These are phyloP conservation scores for Paracyclopina nana DNA, from an alignment of 1,140 invertebrate genomes.

Conservation along the genomic window DNA sequence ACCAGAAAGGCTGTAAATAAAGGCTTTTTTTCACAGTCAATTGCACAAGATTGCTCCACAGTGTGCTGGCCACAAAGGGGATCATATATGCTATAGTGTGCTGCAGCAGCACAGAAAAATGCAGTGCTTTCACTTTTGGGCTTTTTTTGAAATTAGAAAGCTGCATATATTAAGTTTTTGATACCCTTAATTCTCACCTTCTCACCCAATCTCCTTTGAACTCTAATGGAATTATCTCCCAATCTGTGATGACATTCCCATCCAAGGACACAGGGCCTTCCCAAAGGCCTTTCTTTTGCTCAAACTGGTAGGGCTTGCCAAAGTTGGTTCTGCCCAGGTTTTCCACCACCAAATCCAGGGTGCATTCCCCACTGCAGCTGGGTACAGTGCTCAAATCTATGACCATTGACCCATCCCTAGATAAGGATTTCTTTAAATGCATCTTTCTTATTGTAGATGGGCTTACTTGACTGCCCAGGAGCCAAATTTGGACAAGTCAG, in stretches of 20 bases:
- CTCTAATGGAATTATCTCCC: neutral
- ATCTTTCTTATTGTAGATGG: neutral
- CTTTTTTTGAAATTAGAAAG: too few species aligned
- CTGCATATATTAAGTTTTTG: too few species aligned
- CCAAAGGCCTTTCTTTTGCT: constrained; percentile 30
- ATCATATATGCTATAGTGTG: too few species aligned
- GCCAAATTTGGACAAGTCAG: constrained; percentile 8
- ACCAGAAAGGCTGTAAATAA: too few species aligned
- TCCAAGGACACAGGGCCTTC: constrained; percentile 2
- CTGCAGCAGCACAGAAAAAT: too few species aligned
- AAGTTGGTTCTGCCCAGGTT: constrained; percentile 37
- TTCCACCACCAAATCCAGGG: constrained; percentile 36
- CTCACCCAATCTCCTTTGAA: neutral
- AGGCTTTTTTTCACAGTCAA: too few species aligned
- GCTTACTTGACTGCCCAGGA: constrained; percentile 6
- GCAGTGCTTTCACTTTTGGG: too few species aligned
- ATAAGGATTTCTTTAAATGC: constrained; percentile 6
- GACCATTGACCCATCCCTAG: constrained; percentile 20
- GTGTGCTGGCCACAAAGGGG: too few species aligned
- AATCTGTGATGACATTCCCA: neutral
- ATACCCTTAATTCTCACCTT: too few species aligned
- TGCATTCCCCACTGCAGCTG: constrained; percentile 19
- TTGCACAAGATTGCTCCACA: too few species aligned
- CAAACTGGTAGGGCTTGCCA: constrained; percentile 27
- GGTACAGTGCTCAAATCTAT: constrained; percentile 15